phyloP scores from a whole-genome alignment of 1,140 invertebrate species.

The Macrostomum lignano region DNA sequence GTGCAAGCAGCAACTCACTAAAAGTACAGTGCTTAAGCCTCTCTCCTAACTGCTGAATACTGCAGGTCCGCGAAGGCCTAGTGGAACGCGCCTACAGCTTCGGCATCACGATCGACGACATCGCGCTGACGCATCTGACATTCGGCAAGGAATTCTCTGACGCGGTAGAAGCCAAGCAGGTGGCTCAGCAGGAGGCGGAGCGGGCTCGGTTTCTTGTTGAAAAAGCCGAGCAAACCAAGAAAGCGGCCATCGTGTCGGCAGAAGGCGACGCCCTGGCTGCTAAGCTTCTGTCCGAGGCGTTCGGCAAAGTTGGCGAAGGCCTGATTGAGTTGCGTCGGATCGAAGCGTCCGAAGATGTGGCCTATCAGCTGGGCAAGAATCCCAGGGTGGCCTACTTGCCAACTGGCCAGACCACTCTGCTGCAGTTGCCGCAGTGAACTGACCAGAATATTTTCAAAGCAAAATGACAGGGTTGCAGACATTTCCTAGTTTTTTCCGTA shows the following conservation, averaged over 20 bases:
- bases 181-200: constrained; percentile 96
- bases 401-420: constrained; percentile 30
- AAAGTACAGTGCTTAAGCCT: background rate
- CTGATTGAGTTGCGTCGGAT: constrained; percentile 76
- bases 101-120: constrained; percentile 87
- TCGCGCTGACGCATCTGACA: constrained; percentile 91
- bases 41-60: background rate
- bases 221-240: constrained; percentile 91
- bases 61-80: constrained; percentile 49
- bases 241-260: constrained; percentile 71
- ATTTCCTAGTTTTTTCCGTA: too few species aligned
- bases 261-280: constrained; percentile 84
- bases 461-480: too few species aligned
- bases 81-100: constrained; percentile 72
- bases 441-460: too few species aligned
- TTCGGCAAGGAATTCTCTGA: constrained; percentile 92
- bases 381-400: constrained; percentile 82
- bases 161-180: constrained; percentile 96
- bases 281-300: constrained; percentile 54
- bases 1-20: background rate
- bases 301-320: constrained; percentile 40
- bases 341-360: constrained; percentile 95
- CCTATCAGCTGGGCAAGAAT: constrained; percentile 64
- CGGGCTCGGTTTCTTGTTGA: constrained; percentile 89
- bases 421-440: too few species aligned